A percentile compares a stretch with the other conserved stretches of the same genome.
Conservation (phyloP, 2,113 vertebrate species). For the Emydura subglobosa region DNA sequence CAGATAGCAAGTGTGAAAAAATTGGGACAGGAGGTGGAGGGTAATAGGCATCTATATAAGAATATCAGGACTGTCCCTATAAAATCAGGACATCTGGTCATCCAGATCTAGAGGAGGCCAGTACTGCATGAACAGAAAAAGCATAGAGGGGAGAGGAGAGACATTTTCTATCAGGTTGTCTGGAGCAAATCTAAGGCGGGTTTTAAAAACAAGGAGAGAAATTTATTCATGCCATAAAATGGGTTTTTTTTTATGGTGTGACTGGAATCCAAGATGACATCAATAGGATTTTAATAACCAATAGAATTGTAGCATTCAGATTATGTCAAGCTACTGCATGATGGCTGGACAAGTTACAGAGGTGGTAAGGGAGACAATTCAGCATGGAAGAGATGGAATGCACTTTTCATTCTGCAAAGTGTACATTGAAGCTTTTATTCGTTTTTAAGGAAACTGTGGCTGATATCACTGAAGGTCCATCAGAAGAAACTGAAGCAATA, state of each 20-base stretch:
- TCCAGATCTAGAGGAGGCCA: not conserved
- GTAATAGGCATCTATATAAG: too few species aligned
- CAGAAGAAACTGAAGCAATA: not conserved
- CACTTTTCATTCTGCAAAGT: not conserved
- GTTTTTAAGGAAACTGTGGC: not conserved
- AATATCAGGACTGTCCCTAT: too few species aligned
- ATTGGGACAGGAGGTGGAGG: too few species aligned
- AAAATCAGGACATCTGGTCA: too few species aligned
- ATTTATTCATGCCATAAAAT: not conserved
- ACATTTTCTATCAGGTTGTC: not conserved
- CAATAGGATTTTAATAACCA: not conserved
- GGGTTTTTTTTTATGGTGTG: not conserved
- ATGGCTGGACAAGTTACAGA: not conserved
- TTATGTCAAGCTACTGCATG: not conserved
- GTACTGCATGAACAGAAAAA: not conserved
- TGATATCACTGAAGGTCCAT: not conserved
- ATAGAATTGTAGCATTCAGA: not conserved
- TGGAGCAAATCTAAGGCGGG: not conserved
- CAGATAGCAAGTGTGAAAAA: too few species aligned
- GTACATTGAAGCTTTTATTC: not conserved
- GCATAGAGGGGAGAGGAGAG: not conserved
- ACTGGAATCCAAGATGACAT: not conserved
- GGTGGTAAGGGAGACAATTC: not conserved
- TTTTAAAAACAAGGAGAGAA: not conserved
- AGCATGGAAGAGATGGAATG: not conserved